Percentiles rank a stretch among this genome's conserved stretches.
These are phyloP conservation scores for Pandion haliaetus DNA, from an alignment of 2,113 vertebrate genomes.

Conservation along the genomic window DNA sequence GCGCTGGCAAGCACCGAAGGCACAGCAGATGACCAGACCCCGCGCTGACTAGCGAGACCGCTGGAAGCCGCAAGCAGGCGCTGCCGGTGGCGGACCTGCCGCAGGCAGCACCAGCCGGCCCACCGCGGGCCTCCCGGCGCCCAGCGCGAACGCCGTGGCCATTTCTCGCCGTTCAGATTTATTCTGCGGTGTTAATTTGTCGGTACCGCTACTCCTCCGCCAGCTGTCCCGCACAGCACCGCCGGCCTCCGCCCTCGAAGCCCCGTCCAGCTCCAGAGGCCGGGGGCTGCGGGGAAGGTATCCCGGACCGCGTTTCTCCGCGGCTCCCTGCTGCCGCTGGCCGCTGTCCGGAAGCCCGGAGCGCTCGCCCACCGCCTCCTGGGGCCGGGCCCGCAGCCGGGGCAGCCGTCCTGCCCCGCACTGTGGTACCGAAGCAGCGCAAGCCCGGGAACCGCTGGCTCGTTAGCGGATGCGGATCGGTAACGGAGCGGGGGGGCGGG, in stretches of 20 bases:
- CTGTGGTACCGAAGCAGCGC: no score
- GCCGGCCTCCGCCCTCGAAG: no score
- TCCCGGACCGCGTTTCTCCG: no score
- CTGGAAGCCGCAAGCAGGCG: neutral
- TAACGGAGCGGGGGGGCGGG: neutral
- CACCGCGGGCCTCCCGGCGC: neutral
- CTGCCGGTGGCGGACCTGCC: neutral
- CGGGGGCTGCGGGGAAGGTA: no score
- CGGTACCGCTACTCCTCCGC: neutral
- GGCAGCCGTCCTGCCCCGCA: no score
- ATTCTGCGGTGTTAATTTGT: no score
- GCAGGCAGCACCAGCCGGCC: neutral
- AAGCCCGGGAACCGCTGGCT: neutral
- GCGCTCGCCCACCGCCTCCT: no score
- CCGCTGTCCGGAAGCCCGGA: neutral
- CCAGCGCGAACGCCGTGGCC: accelerated
- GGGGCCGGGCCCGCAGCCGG: neutral
- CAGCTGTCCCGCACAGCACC: no score
- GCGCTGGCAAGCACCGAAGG: neutral
- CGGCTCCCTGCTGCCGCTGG: neutral
- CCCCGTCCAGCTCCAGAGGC: neutral
- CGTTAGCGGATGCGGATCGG: no score
- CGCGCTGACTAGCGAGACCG: neutral
- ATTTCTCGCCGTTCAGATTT: neutral
- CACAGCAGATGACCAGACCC: neutral